Conservation (phyloP, 2,797 vertebrate species). For the Poeciliopsis infans region DNA sequence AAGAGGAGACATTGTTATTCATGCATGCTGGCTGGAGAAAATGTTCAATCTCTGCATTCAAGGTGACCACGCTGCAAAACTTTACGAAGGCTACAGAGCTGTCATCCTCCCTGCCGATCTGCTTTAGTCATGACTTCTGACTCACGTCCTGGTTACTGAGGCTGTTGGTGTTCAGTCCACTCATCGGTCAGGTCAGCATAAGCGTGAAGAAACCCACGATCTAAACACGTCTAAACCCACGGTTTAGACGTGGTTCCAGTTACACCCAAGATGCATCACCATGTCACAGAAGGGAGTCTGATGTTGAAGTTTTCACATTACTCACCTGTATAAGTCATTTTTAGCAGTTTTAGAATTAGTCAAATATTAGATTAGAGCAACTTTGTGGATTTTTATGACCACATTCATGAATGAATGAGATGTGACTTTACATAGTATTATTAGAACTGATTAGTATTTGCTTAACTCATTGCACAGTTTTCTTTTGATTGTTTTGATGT, state of each 20-base stretch:
- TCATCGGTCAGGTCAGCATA: conserved; percentile 3
- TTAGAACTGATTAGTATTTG: background rate
- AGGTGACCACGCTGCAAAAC: conserved; percentile 2
- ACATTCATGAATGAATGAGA: background rate
- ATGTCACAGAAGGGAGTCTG: background rate
- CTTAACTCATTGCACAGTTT: background rate
- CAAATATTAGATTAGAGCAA: conserved; percentile 1
- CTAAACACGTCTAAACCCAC: no score
- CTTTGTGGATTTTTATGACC: background rate
- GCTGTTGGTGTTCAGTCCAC: conserved; percentile 9
- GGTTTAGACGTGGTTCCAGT: conserved; percentile 18
- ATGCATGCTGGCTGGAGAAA: background rate
- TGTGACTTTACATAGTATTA: conserved; percentile 13
- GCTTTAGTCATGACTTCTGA: conserved; percentile 22
- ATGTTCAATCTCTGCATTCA: background rate
- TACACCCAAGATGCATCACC: background rate
- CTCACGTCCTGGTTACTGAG: conserved; percentile 1
- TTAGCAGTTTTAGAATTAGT: background rate
- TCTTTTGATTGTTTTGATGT: background rate
- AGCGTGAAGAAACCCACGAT: conserved; percentile 6
- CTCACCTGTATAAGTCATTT: background rate
- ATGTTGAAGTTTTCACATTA: conserved; percentile 11
- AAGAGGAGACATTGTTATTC: no score
- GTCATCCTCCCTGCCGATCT: background rate
- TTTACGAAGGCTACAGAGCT: conserved; percentile 10